Percentiles rank a stretch among this genome's conserved stretches.
Conservation (phyloP, 1,140 invertebrate genomes). For the Rhagoletis pomonella region DNA sequence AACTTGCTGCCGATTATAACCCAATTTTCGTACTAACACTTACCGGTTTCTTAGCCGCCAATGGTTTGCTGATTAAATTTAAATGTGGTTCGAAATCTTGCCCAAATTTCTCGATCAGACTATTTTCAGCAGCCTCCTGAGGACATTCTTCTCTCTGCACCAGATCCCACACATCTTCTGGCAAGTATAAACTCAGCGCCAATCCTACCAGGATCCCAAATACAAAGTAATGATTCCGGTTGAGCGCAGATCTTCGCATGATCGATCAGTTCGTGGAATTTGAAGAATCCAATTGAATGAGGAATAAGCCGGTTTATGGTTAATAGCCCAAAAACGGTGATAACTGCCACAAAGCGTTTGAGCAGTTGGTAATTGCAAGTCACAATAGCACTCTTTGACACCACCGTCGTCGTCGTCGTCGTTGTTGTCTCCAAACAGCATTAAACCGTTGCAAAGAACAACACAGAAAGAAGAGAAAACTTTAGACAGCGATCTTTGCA, state of each 20-base stretch:
- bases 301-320: not conserved
- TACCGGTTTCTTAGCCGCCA: constrained; percentile 73
- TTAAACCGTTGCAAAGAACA: not conserved
- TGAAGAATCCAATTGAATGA: not conserved
- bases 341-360: not conserved
- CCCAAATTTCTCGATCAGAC: constrained; percentile 68
- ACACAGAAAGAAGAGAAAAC: not conserved
- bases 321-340: not conserved
- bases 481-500: not conserved
- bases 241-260: constrained; percentile 70
- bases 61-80: constrained; percentile 72
- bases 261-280: constrained; percentile 60
- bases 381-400: not conserved
- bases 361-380: not conserved
- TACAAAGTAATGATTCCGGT: constrained; percentile 71
- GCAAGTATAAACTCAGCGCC: constrained; percentile 67
- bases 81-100: constrained; percentile 73
- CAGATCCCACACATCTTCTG: constrained; percentile 67
- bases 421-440: not conserved
- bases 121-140: constrained; percentile 67
- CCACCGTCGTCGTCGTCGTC: not conserved
- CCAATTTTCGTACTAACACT: constrained; percentile 46
- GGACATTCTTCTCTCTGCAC: constrained; percentile 71
- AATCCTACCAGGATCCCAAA: constrained; percentile 70
- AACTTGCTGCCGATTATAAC: too few species aligned